phyloP scores from a whole-genome alignment of 2,888 invertebrate species.

The Carabus problematicus region DNA sequence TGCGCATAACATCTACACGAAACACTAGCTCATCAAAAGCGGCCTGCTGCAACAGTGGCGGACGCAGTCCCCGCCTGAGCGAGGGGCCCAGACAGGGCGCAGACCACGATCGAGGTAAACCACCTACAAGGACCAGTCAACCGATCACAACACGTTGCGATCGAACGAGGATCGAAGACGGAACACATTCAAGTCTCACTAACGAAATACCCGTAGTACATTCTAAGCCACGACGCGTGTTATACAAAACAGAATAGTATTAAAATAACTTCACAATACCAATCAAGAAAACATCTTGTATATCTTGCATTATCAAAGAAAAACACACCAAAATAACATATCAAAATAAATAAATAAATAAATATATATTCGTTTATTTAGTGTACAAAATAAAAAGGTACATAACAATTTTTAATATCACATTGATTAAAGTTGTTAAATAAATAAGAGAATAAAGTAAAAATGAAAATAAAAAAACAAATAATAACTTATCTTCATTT shows the following conservation, averaged over 20 bases:
- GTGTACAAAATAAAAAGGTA: slow-evolving; percentile 9
- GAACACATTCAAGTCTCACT: slow-evolving; percentile 2
- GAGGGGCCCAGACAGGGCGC: slow-evolving; percentile 59
- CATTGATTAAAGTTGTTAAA: too few species aligned
- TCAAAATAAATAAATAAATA: slow-evolving; percentile 10
- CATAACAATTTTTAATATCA: too few species aligned
- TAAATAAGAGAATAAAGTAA: too few species aligned
- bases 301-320: slow-evolving; percentile 30
- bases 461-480: too few species aligned
- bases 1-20: slow-evolving; percentile 83
- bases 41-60: slow-evolving; percentile 85
- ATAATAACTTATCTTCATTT: too few species aligned
- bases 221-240: too few species aligned
- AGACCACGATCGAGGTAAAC: slow-evolving; percentile 58
- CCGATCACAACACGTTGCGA: not conserved
- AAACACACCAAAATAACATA: slow-evolving; percentile 15
- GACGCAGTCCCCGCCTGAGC: slow-evolving; percentile 71
- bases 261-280: too few species aligned
- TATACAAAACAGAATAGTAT: too few species aligned
- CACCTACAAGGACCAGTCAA: slow-evolving; percentile 51
- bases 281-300: slow-evolving; percentile 11
- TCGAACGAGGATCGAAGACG: not conserved
- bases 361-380: slow-evolving; percentile 9
- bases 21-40: slow-evolving; percentile 84
- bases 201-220: too few species aligned